Evolutionary conservation across 2,888 invertebrate species (phyloP).

Genomic region (Ormyrus labotus): DNA sequence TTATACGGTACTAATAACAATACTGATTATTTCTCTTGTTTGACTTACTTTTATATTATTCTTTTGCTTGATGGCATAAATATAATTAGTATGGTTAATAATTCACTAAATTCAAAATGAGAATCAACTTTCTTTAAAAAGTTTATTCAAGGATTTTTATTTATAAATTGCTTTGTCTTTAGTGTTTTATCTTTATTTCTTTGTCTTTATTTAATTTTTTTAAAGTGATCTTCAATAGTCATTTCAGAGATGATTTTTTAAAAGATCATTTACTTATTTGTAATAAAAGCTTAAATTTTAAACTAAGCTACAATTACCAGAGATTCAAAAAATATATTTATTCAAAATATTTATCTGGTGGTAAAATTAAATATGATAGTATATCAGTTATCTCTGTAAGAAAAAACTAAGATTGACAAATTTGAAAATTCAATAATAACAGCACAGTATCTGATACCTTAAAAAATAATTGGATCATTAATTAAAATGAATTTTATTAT

Average conservation of each 20-base stretch:
- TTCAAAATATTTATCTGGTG: background rate
- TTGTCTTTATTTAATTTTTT: background rate
- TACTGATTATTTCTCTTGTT: too few species aligned
- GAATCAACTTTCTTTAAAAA: too few species aligned
- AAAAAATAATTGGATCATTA: too few species aligned
- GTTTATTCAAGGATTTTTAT: background rate
- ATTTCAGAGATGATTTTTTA: too few species aligned
- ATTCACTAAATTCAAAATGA: too few species aligned
- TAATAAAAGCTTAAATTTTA: too few species aligned
- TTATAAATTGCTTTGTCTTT: background rate
- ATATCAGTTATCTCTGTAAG: constrained; percentile 27
- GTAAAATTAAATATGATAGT: background rate
- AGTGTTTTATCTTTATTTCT: background rate
- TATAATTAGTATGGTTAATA: too few species aligned
- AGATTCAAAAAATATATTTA: background rate
- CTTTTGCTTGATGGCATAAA: too few species aligned
- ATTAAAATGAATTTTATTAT: background rate
- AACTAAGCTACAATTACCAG: too few species aligned
- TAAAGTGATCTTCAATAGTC: background rate
- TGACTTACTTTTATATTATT: too few species aligned
- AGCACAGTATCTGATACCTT: background rate
- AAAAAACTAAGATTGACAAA: constrained; percentile 24
- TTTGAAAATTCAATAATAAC: background rate
- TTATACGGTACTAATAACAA: too few species aligned
- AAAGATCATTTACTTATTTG: too few species aligned